These are phyloP conservation scores for Smithornis capensis DNA, from an alignment of 2,113 vertebrate species.

Conservation along the genomic window DNA sequence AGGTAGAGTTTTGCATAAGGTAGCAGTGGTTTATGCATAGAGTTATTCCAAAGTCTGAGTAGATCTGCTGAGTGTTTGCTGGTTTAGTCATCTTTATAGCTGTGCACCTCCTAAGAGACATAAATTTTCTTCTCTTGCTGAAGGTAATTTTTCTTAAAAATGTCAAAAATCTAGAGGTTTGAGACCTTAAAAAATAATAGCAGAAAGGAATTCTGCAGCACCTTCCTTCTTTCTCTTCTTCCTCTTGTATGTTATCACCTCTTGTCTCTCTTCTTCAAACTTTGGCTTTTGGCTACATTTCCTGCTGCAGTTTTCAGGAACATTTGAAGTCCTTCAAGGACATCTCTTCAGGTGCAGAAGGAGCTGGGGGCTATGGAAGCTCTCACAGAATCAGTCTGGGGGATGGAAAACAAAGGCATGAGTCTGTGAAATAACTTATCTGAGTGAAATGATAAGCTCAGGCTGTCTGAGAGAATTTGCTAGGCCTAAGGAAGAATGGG, in stretches of 20 bases:
- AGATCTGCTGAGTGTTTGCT: not conserved
- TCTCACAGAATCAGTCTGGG: not conserved
- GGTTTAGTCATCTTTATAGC: not conserved
- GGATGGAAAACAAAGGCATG: not conserved
- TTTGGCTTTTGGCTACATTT: not conserved
- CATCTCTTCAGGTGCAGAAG: not conserved
- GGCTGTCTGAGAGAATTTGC: slow-evolving; percentile 5
- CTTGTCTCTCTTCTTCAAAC: not conserved
- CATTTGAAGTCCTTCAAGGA: not conserved
- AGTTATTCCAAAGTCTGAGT: not conserved
- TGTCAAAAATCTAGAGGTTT: not conserved
- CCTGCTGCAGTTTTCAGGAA: not conserved
- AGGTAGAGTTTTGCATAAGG: not conserved
- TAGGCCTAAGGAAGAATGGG: not conserved
- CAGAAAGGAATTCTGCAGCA: not conserved
- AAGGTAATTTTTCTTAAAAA: not conserved
- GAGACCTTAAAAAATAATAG: not conserved
- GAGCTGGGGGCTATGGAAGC: not conserved
- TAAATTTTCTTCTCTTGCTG: not conserved
- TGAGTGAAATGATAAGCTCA: not conserved
- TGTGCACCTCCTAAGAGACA: not conserved
- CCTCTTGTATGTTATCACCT: not conserved
- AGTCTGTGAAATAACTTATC: not conserved
- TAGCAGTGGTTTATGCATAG: not conserved
- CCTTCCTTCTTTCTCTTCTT: not conserved